These are phyloP conservation scores for Ophion ventricosus DNA, from an alignment of 2,888 invertebrate species.

Conservation along the genomic window DNA sequence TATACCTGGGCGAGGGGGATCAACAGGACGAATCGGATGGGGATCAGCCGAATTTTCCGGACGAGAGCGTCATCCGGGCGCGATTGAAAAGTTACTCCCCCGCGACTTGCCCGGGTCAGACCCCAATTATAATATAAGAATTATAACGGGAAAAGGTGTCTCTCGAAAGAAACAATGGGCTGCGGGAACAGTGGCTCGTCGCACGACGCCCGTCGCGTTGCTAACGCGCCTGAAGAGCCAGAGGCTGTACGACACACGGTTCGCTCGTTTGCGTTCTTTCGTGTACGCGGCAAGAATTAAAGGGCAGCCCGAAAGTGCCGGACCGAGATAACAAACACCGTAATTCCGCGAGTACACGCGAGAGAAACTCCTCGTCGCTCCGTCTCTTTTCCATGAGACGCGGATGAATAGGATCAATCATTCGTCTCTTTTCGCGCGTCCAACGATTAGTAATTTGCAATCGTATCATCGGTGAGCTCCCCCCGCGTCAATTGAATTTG, in stretches of 20 bases:
- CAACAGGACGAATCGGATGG: not conserved
- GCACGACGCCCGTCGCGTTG: too few species aligned
- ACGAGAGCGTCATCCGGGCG: too few species aligned
- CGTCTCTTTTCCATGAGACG: conserved; percentile 55
- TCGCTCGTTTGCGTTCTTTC: too few species aligned
- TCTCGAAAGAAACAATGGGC: too few species aligned
- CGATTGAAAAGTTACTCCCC: too few species aligned
- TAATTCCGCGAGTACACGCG: not conserved
- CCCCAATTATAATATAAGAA: too few species aligned
- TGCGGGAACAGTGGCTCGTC: too few species aligned
- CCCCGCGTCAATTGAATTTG: conserved; percentile 64
- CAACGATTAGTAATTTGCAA: conserved; percentile 75
- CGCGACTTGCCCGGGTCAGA: too few species aligned
- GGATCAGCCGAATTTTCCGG: too few species aligned
- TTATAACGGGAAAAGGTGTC: too few species aligned
- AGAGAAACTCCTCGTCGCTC: conserved; percentile 30
- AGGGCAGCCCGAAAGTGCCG: conserved; percentile 23
- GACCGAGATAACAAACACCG: not conserved
- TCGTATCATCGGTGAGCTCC: conserved; percentile 71
- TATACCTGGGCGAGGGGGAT: conserved; percentile 88
- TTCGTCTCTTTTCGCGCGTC: conserved; percentile 77
- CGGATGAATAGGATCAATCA: conserved; percentile 78
- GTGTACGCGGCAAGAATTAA: conserved; percentile 45
- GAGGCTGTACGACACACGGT: too few species aligned
- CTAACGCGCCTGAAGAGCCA: too few species aligned